These are phyloP conservation scores for Panagrolaimus sp. DNA, from an alignment of 1,140 invertebrate genomes.

Conservation along the genomic window DNA sequence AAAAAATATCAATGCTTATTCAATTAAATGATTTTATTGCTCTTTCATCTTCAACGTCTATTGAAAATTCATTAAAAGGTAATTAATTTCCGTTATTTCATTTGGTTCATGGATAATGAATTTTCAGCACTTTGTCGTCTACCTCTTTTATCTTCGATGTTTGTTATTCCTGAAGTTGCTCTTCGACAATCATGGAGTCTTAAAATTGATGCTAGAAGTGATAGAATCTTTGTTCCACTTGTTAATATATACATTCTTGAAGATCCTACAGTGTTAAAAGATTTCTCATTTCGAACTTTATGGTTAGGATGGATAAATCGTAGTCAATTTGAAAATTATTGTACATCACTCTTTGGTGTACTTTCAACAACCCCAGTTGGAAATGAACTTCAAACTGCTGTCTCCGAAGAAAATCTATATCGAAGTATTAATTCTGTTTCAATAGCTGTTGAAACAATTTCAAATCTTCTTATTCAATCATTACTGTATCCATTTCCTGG, in stretches of 20 bases:
- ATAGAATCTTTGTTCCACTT: background rate
- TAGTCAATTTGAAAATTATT: constrained; percentile 10
- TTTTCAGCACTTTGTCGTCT: background rate
- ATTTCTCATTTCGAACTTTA: constrained; percentile 3
- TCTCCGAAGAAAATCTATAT: background rate
- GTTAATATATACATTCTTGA: constrained; percentile 13
- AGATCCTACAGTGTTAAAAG: background rate
- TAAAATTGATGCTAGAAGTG: constrained; percentile 5
- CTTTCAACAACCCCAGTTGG: constrained; percentile 5
- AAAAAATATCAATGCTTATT: constrained; percentile 11
- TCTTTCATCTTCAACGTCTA: background rate
- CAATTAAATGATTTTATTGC: background rate
- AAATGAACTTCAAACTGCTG: background rate
- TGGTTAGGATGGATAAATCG: constrained; percentile 5
- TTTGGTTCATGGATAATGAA: too few species aligned
- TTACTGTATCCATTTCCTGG: constrained; percentile 4
- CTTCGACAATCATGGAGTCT: constrained; percentile 6
- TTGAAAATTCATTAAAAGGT: background rate
- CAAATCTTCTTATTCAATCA: constrained; percentile 11
- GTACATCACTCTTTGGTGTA: constrained; percentile 9
- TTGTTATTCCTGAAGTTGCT: constrained; percentile 11
- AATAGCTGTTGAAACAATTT: constrained; percentile 8
- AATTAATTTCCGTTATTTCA: too few species aligned
- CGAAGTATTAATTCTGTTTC: background rate
- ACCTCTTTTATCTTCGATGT: background rate